phyloP scores from a whole-genome alignment of 2,888 invertebrate species.

The Cremastinae sp. region DNA sequence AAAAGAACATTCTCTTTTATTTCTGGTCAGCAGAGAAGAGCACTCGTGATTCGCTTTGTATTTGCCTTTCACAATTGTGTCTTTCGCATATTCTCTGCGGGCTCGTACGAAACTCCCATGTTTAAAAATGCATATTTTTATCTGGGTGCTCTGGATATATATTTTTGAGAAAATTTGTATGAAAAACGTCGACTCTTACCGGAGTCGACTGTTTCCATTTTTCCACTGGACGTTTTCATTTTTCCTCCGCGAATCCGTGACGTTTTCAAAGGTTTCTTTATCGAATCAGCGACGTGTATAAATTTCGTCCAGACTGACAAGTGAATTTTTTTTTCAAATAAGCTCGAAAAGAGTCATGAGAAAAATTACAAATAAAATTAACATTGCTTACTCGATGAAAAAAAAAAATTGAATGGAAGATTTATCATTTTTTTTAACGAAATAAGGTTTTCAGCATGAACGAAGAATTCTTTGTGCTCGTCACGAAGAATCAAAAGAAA shows the following conservation, averaged over 20 bases:
- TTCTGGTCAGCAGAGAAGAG: slow-evolving; percentile 16
- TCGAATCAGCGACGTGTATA: too few species aligned
- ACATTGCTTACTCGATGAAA: neutral
- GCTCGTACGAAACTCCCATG: slow-evolving; percentile 20
- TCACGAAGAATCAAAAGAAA: too few species aligned
- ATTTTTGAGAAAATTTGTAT: slow-evolving; percentile 33
- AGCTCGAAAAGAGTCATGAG: too few species aligned
- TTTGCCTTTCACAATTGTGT: slow-evolving; percentile 1
- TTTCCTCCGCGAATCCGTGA: too few species aligned
- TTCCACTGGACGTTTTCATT: too few species aligned
- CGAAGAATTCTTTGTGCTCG: too few species aligned
- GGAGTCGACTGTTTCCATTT: slow-evolving; percentile 13
- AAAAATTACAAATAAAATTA: too few species aligned
- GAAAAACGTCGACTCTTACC: slow-evolving; percentile 36
- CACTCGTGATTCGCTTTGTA: slow-evolving; percentile 21
- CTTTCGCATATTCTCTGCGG: slow-evolving; percentile 37
- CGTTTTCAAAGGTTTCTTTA: neutral
- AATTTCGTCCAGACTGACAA: too few species aligned
- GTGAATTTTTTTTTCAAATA: too few species aligned
- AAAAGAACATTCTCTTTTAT: slow-evolving; percentile 20
- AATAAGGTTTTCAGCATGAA: too few species aligned
- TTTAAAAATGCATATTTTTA: slow-evolving; percentile 7
- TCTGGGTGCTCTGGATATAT: neutral
- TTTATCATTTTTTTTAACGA: too few species aligned
- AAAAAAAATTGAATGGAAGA: too few species aligned